Percentiles rank a stretch among this genome's conserved stretches.
Evolutionary conservation across 2,888 invertebrate genomes (phyloP).

Genomic region (Thereva nobilitata): DNA sequence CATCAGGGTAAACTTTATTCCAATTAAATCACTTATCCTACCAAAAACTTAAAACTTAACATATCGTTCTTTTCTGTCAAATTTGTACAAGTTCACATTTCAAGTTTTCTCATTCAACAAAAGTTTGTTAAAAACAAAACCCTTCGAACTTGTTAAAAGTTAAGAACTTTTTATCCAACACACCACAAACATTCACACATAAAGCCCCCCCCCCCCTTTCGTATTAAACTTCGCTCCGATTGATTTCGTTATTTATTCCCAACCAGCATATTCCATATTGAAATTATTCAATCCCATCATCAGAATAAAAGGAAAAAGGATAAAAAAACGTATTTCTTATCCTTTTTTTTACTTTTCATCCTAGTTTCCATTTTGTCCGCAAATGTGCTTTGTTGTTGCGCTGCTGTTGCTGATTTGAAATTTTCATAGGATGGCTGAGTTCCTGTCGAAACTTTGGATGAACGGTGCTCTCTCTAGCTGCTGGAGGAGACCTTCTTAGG

Average conservation of each 20-base stretch:
- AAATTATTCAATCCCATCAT: constrained; percentile 16
- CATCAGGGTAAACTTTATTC: too few species aligned
- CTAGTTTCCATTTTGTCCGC: constrained; percentile 1
- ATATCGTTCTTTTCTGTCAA: constrained; percentile 2
- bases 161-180: constrained; percentile 19
- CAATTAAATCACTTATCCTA: too few species aligned
- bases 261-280: constrained; percentile 10
- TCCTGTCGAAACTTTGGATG: background rate
- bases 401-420: constrained; percentile 20
- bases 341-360: background rate
- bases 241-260: background rate
- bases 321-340: background rate
- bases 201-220: background rate
- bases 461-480: background rate
- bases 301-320: background rate
- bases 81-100: constrained; percentile 12
- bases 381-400: constrained; percentile 2
- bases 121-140: constrained; percentile 21
- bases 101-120: constrained; percentile 28
- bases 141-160: constrained; percentile 24
- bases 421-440: constrained; percentile 5
- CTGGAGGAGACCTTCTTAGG: constrained; percentile 5
- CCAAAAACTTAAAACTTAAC: too few species aligned
- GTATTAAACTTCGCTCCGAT: background rate
- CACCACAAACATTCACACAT: constrained; percentile 1